Evolutionary conservation across 2,797 vertebrate species (phyloP), one percentile per base, ranked within the genome.

Genomic region (Hypotaenidia philippensis): DNA sequence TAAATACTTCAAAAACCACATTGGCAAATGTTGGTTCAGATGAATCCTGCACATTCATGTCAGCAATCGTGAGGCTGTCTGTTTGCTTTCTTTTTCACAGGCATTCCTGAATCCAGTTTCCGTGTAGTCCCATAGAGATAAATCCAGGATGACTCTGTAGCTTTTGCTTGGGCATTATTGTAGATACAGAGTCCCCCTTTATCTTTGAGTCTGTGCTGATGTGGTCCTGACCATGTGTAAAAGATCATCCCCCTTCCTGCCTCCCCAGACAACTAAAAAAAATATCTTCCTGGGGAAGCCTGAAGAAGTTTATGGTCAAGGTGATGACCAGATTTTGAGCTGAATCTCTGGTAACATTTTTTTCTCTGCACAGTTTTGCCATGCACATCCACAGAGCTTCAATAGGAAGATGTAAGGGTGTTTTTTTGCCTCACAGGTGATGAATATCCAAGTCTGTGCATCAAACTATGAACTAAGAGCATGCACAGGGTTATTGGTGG

Each of bases 1-100:
- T 83, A 94, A 95, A 91, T 64, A 68, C 34, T 82, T 79, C 38
- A 90, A 80, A 91, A 93, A 55, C 38, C 70, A 86, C 89, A 81
- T 0, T 63, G 61, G 63, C 80, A 83, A 88, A 66, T 49, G 21
- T 59, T 75, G 44, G 36, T 38, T 95, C 56, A 79, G 44, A 90
- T 41, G 32, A 90, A 63, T 87, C 47, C 70, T 91, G 26, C 13
- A n/a, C 49, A 69, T 26, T 36, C 59, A 25, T 55, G 31, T 90
- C 44, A 52, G 52, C 49, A 74, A 26, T 50, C 29, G 38, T 34
- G 44, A 82, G 32, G 80, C 23, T 66, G 94, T 83, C 66, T 79
- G 49, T 90, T 94, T 94, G 89, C 47, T 89, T 84, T 89, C 61
- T 72, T 87, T 79, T 82, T 60, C 71, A 68, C 53, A 64, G 61